These are phyloP conservation scores for Poecilia picta DNA, from an alignment of 2,797 vertebrate species.

Conservation along the genomic window DNA sequence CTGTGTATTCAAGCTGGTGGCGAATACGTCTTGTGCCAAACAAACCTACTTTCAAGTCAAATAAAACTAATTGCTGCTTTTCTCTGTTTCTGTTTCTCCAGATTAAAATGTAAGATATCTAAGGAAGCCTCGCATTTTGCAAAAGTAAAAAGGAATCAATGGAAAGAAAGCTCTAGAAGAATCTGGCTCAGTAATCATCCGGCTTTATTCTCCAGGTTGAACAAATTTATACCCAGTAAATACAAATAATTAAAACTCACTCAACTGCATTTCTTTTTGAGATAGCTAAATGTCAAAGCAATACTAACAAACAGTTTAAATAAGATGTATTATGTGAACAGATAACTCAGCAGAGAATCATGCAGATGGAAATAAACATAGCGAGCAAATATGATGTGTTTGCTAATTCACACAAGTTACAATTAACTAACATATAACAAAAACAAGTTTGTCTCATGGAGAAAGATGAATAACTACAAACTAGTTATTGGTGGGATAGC, in stretches of 20 bases:
- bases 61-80: no score
- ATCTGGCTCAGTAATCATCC: neutral
- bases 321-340: neutral
- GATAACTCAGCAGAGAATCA: neutral
- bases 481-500: neutral
- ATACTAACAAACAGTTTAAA: neutral
- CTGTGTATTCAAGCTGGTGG: no score
- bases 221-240: neutral
- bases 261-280: neutral
- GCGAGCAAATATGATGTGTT: neutral
- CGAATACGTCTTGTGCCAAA: no score
- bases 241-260: neutral
- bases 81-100: no score
- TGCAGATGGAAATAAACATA: neutral
- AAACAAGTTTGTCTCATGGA: neutral
- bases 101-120: neutral
- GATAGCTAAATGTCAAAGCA: neutral
- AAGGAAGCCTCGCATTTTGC: neutral
- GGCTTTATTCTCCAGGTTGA: neutral
- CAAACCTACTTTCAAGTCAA: no score
- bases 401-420: neutral
- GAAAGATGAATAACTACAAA: neutral
- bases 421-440: neutral
- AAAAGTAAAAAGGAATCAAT: neutral
- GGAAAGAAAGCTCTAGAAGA: neutral